These are phyloP conservation scores for Leptobrachium leishanense DNA, from an alignment of 2,113 vertebrate genomes.

Conservation along the genomic window DNA sequence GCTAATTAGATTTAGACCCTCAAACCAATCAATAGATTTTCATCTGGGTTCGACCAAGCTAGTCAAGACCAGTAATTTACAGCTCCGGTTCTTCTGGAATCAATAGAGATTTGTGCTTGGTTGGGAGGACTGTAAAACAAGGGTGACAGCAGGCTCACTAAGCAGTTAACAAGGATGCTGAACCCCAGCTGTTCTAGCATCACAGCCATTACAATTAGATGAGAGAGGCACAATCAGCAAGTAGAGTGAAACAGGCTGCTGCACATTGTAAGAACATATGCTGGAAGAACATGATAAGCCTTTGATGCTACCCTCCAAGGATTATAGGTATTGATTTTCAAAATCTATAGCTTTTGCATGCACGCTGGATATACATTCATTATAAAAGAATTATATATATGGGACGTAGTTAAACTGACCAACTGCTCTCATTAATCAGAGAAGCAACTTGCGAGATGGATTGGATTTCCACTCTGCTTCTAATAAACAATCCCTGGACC, in stretches of 20 bases:
- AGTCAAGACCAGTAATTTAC: constrained; percentile 68
- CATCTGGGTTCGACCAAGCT: constrained; percentile 60
- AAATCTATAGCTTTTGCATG: constrained; percentile 17
- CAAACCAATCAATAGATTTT: constrained; percentile 59
- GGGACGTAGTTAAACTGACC: constrained; percentile 23
- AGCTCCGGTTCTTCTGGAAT: constrained; percentile 63
- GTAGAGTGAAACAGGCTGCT: not conserved
- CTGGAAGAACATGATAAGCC: not conserved
- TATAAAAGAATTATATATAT: constrained; percentile 21
- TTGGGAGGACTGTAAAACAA: constrained; percentile 60
- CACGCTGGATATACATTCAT: constrained; percentile 25
- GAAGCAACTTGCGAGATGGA: constrained; percentile 2
- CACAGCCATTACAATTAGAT: constrained; percentile 6
- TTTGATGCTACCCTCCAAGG: not conserved
- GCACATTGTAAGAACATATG: fast-evolving
- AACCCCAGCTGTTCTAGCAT: constrained; percentile 37
- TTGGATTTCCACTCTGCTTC: constrained; percentile 14
- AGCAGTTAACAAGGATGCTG: constrained; percentile 41
- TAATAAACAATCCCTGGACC: constrained; percentile 19
- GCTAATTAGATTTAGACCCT: constrained; percentile 58
- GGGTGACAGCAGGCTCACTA: constrained; percentile 47
- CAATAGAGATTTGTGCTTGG: constrained; percentile 67
- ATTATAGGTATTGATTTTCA: not conserved
- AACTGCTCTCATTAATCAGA: constrained; percentile 25
- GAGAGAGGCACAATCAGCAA: not conserved